Conservation (phyloP, 2,888 invertebrate species). For the Notocelia uddmanniana region DNA sequence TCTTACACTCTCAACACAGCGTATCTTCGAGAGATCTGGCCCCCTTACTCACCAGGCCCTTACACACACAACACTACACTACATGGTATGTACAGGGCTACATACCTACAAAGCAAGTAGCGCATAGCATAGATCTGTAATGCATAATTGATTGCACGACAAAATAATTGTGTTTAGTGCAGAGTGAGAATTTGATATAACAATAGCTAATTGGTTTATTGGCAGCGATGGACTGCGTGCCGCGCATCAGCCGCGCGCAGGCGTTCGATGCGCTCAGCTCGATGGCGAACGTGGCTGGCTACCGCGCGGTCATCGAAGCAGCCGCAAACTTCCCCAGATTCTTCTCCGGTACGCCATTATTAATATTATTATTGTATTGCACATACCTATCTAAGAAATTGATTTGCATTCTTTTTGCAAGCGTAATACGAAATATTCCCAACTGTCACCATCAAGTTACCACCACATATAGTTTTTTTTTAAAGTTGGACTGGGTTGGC, state of each 20-base stretch:
- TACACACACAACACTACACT: no score
- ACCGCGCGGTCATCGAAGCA: slow-evolving; percentile 95
- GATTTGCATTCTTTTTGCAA: neutral
- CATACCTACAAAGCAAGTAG: no score
- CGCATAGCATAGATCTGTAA: no score
- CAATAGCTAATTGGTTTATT: slow-evolving; percentile 9
- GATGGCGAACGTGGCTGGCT: slow-evolving; percentile 96
- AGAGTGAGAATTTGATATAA: no score
- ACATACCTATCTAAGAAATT: neutral
- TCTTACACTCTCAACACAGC: no score
- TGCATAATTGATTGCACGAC: no score
- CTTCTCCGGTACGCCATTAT: slow-evolving; percentile 87
- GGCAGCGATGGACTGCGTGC: slow-evolving; percentile 95
- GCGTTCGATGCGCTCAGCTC: slow-evolving; percentile 96
- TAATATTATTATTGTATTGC: no score
- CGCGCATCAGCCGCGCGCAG: slow-evolving; percentile 94
- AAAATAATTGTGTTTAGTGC: neutral
- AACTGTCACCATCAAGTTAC: neutral
- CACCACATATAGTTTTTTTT: neutral
- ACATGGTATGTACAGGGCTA: no score
- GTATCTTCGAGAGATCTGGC: no score
- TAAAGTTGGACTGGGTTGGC: no score
- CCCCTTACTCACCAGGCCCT: no score
- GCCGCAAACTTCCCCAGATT: slow-evolving; percentile 96
- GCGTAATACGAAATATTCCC: neutral